phyloP scores from a whole-genome alignment of 2,113 vertebrate genomes.

The Halichoerus grypus region DNA sequence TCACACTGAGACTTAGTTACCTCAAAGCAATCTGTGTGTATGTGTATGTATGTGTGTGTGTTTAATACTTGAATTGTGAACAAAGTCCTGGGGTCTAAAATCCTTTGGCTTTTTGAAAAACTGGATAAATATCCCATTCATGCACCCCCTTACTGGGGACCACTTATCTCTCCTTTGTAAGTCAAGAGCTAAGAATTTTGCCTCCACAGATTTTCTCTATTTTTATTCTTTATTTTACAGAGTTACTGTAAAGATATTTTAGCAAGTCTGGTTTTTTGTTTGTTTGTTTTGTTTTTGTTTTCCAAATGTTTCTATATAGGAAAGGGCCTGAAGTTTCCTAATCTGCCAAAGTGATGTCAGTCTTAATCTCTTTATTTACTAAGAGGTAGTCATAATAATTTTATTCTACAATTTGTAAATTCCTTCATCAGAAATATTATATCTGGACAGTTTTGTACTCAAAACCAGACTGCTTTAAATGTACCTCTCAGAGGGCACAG shows the following conservation, averaged over 20 bases:
- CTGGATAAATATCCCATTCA: neutral
- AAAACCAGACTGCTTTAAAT: neutral
- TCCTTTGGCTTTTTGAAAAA: neutral
- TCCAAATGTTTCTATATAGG: neutral
- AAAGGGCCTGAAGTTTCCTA: neutral
- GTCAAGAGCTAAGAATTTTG: neutral
- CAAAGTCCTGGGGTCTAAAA: neutral
- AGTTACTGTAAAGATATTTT: neutral
- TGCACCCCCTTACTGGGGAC: accelerated
- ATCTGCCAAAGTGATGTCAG: neutral
- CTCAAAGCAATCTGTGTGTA: neutral
- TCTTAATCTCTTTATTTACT: neutral
- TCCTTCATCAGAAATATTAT: neutral
- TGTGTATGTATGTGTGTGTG: neutral
- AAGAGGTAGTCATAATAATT: neutral
- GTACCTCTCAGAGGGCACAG: neutral
- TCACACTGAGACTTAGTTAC: neutral
- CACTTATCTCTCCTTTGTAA: neutral
- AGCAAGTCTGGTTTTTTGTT: neutral
- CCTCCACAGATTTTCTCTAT: neutral
- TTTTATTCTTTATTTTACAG: neutral
- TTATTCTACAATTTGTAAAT: neutral
- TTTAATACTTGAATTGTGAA: neutral
- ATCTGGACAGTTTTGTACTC: neutral
- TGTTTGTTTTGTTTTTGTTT: neutral